Evolutionary conservation across 2,888 invertebrate species (phyloP).

Genomic region (Metacarcinus magister): DNA sequence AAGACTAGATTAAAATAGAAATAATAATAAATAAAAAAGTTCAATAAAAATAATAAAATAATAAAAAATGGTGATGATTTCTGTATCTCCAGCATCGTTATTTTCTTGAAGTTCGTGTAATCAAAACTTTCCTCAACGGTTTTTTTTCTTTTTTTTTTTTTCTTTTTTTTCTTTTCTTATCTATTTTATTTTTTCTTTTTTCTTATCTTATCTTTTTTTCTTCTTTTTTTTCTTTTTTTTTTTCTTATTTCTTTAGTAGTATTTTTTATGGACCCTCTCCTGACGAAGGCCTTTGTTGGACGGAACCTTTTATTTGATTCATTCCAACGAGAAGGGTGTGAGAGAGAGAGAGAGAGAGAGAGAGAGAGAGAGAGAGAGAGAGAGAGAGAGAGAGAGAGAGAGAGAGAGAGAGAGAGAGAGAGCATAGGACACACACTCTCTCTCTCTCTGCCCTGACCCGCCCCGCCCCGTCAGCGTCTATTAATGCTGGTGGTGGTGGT

Average conservation of each 20-base stretch:
- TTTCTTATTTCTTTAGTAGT: not conserved
- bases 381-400: too few relatives aligned
- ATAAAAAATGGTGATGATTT: not conserved
- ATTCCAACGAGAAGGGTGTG: too few relatives aligned
- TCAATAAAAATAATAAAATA: too few relatives aligned
- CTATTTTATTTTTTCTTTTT: too few relatives aligned
- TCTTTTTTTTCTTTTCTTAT: too few relatives aligned
- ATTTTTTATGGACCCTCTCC: not conserved
- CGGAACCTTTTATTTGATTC: conserved; percentile 37
- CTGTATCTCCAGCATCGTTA: conserved; percentile 28
- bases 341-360: too few relatives aligned
- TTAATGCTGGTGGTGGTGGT: not conserved
- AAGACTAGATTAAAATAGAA: not conserved
- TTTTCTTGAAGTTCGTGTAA: not conserved
- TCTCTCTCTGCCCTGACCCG: not conserved
- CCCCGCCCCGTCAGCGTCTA: conserved; percentile 17
- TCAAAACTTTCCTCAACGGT: not conserved
- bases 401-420: not conserved
- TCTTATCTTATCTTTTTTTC: too few relatives aligned
- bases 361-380: too few relatives aligned
- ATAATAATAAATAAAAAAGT: not conserved
- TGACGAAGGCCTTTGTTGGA: not conserved
- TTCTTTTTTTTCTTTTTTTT: too few relatives aligned
- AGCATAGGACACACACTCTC: not conserved
- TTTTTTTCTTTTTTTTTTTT: too few relatives aligned